phyloP scores from a whole-genome alignment of 2,797 vertebrate species.

The Semotilus atromaculatus region DNA sequence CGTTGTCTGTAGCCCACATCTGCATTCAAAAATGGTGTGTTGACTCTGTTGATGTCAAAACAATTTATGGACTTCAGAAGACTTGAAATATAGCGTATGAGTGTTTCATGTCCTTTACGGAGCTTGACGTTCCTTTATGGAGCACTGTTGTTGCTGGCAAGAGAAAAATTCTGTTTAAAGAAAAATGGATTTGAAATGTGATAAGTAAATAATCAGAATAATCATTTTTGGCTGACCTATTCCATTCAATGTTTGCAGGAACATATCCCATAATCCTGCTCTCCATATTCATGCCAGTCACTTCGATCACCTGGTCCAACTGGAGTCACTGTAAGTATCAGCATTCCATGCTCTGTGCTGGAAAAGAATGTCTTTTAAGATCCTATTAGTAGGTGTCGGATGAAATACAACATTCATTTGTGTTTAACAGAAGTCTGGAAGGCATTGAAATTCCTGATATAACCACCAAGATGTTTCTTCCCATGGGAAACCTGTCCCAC shows the following conservation, averaged over 20 bases:
- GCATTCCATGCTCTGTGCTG: neutral
- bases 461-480: conserved; percentile 81
- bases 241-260: conserved; percentile 69
- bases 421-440: conserved; percentile 76
- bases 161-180: neutral
- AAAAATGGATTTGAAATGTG: neutral
- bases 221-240: neutral
- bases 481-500: conserved; percentile 82
- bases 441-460: conserved; percentile 82
- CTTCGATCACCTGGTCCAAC: conserved; percentile 78
- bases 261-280: conserved; percentile 83
- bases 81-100: neutral
- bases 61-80: neutral
- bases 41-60: neutral
- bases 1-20: neutral
- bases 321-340: conserved; percentile 83
- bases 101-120: neutral
- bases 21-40: neutral
- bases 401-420: conserved; percentile 10
- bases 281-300: conserved; percentile 73
- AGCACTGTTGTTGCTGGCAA: neutral
- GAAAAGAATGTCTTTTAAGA: conserved; percentile 10
- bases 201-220: neutral
- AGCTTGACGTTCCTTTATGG: no score
- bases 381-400: neutral